Conservation (phyloP, 2,797 vertebrate species). For the Smutsia temminckii region DNA sequence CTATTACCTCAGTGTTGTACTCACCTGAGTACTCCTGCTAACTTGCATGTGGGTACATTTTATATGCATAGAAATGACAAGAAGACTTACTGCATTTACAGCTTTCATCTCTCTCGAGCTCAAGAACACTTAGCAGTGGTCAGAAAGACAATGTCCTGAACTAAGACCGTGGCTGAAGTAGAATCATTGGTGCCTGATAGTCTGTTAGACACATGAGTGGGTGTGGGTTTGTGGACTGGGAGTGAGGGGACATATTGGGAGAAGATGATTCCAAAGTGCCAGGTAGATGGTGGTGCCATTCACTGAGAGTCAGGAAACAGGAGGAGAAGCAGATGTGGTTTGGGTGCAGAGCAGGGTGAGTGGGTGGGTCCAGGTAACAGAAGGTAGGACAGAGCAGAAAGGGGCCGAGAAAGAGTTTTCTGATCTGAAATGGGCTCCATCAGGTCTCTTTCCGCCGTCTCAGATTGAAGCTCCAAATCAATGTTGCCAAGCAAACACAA, state of each 20-base stretch:
- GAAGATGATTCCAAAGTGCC: not conserved
- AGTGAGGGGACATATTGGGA: not conserved
- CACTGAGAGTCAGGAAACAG: not conserved
- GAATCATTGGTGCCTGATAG: not conserved
- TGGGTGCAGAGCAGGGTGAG: not conserved
- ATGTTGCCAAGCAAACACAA: not conserved
- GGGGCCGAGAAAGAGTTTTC: not conserved
- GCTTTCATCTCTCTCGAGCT: not conserved
- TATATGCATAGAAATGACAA: not conserved
- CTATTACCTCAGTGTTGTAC: not conserved
- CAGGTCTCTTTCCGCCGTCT: not conserved
- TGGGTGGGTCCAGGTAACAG: too few species aligned
- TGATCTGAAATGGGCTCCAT: not conserved
- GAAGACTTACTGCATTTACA: not conserved
- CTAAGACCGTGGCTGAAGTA: not conserved
- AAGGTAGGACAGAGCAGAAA: not conserved
- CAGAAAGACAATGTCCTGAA: not conserved
- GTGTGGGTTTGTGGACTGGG: not conserved
- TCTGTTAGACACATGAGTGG: rapidly evolving
- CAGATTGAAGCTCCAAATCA: not conserved
- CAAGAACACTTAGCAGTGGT: not conserved
- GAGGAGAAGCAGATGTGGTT: not conserved
- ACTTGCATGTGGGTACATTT: not conserved
- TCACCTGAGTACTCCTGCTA: too few species aligned
- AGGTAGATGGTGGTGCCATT: not conserved